Conservation (phyloP, 2,113 vertebrate genomes). For the sheep (Ovis aries) region ARS-UI_Ramb_v3.0 NC_056059.1:63188001-63188500, state of each 20-base stretch:
- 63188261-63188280: background rate
- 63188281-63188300: background rate
- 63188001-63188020: background rate
- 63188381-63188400: background rate
- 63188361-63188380: background rate
- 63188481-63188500: background rate
- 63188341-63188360: background rate
- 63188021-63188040: background rate
- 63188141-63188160: background rate
- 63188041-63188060: background rate
- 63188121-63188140: background rate
- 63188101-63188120: background rate
- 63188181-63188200: background rate
- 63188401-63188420: background rate
- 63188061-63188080: background rate
- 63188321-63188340: background rate
- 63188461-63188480: background rate
- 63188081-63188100: background rate
- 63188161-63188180: background rate
- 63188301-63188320: background rate
- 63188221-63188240: background rate
- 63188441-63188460: background rate
- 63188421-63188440: background rate
- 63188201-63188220: background rate
- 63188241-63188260: background rate